phyloP scores from a whole-genome alignment of 1,140 invertebrate species.

The Diabrotica undecimpunctata region DNA sequence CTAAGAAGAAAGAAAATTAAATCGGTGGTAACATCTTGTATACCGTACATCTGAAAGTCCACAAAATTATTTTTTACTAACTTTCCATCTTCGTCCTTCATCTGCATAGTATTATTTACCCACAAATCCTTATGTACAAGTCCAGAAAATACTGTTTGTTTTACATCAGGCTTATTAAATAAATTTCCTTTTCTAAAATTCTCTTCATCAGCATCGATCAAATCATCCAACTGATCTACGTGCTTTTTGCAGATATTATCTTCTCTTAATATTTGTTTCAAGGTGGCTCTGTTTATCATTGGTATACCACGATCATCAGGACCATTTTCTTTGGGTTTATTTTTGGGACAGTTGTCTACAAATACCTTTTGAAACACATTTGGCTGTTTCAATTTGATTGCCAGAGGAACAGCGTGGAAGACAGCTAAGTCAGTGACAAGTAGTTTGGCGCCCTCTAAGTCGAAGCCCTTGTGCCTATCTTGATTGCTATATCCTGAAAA shows the following conservation, averaged over 20 bases:
- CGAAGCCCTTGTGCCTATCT: slow-evolving; percentile 39
- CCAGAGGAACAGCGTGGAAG: slow-evolving; percentile 55
- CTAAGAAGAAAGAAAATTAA: slow-evolving; percentile 54
- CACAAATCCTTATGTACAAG: slow-evolving; percentile 59
- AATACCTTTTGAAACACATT: slow-evolving; percentile 43
- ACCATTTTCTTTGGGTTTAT: too few species aligned
- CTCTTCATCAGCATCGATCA: too few species aligned
- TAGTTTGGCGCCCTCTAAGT: slow-evolving; percentile 47
- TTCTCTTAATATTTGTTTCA: too few species aligned
- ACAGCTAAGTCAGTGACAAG: slow-evolving; percentile 49
- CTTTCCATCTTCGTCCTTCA: slow-evolving; percentile 27
- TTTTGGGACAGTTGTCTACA: too few species aligned
- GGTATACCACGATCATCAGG: too few species aligned
- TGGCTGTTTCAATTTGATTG: slow-evolving; percentile 47
- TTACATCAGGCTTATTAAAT: too few species aligned
- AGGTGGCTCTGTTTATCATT: too few species aligned
- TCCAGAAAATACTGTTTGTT: neutral
- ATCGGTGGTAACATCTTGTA: slow-evolving; percentile 51
- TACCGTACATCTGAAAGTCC: slow-evolving; percentile 59
- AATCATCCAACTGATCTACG: too few species aligned
- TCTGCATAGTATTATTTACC: slow-evolving; percentile 58
- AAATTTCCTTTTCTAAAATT: too few species aligned
- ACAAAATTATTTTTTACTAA: slow-evolving; percentile 55
- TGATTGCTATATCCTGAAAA: too few species aligned
- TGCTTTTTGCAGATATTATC: too few species aligned